Conservation (phyloP, 2,797 vertebrate species). For the Hoplostethus mediterraneus region DNA sequence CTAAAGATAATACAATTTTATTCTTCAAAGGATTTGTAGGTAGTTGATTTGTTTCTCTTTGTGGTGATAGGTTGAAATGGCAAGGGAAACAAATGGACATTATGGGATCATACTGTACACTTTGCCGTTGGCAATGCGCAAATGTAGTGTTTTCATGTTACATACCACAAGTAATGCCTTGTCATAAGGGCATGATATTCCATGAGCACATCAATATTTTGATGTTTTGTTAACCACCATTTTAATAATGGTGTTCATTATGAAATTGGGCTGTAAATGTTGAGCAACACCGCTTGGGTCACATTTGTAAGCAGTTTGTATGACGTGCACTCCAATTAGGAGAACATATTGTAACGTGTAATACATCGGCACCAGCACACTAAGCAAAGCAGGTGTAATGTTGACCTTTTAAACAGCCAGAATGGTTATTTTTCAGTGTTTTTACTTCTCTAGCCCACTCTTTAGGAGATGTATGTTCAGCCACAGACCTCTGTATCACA, state of each 20-base stretch:
- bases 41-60: conserved; percentile 64
- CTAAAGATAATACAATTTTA: conserved; percentile 82
- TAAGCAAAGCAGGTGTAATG: conserved; percentile 39
- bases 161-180: conserved; percentile 63
- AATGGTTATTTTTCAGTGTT: conserved; percentile 64
- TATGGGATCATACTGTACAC: conserved; percentile 72
- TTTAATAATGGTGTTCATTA: conserved; percentile 71
- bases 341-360: conserved; percentile 45
- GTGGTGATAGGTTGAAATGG: conserved; percentile 61
- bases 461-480: conserved; percentile 51
- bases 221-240: conserved; percentile 70
- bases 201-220: conserved; percentile 69
- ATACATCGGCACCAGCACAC: conserved; percentile 55
- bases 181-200: conserved; percentile 72
- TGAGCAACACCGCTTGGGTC: conserved; percentile 53
- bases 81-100: conserved; percentile 64
- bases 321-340: conserved; percentile 48
- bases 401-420: conserved; percentile 54
- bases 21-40: conserved; percentile 72
- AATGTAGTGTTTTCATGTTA: conserved; percentile 66
- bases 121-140: conserved; percentile 54
- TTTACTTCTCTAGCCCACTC: conserved; percentile 35
- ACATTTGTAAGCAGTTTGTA: conserved; percentile 65
- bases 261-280: conserved; percentile 62
- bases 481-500: conserved; percentile 26